Conservation (phyloP, 2,797 vertebrate genomes). For the Tenualosa ilisha region DNA sequence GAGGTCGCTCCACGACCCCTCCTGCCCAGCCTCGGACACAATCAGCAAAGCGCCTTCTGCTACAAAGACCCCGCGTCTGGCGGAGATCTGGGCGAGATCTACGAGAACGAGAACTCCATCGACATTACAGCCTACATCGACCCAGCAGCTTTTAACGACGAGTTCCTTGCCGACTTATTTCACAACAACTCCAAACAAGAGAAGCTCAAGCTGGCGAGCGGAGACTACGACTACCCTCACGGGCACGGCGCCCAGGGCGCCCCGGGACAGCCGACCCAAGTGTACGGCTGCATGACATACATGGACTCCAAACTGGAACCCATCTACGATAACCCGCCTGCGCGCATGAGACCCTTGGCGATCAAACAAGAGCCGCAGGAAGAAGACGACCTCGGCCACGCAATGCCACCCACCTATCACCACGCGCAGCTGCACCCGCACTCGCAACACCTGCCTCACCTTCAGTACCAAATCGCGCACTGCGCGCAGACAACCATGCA, state of each 20-base stretch:
- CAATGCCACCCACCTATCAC: constrained; percentile 74
- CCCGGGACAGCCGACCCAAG: constrained; percentile 66
- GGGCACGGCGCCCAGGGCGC: constrained; percentile 52
- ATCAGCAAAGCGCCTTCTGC: constrained; percentile 74
- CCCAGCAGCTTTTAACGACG: constrained; percentile 96
- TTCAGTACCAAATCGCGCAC: constrained; percentile 94
- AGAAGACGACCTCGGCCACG: constrained; percentile 82
- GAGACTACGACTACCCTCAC: constrained; percentile 79
- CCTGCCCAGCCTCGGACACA: constrained; percentile 77
- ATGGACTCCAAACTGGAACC: constrained; percentile 88
- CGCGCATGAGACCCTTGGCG: constrained; percentile 83
- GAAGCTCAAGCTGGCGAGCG: constrained; percentile 75
- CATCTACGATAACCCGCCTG: constrained; percentile 80
- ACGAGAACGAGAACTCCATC: constrained; percentile 96
- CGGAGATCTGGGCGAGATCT: constrained; percentile 85
- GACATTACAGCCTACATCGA: constrained; percentile 98
- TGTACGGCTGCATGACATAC: constrained; percentile 79
- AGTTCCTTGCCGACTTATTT: constrained; percentile 95
- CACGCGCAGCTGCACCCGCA: constrained; percentile 69
- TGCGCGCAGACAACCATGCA: constrained; percentile 96
- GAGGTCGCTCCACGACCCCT: constrained; percentile 89
- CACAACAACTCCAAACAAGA: constrained; percentile 90
- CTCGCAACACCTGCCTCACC: constrained; percentile 83
- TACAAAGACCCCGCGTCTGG: constrained; percentile 82
- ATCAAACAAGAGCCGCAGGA: constrained; percentile 93